Evolutionary conservation across 2,797 vertebrate genomes (phyloP), one percentile per base, ranked within the genome.

Genomic region (Ispidina lecontei): DNA sequence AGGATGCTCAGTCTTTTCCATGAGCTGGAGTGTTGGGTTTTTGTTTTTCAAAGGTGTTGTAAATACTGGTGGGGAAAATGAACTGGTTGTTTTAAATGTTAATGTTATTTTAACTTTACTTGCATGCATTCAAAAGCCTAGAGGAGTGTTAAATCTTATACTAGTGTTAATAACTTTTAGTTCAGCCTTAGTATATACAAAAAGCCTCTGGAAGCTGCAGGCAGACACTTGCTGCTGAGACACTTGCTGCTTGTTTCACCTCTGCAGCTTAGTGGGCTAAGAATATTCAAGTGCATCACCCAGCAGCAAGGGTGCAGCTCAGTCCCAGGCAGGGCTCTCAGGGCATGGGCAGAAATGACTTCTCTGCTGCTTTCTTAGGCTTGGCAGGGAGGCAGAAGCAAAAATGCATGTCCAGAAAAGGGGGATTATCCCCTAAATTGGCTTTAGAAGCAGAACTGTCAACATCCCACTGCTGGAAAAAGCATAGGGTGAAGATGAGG

Each of bases 1-100:
- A 91, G 63, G 77, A 85, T 90, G 77, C 74, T 71, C 31, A 80
- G 52, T 65, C 8, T 80, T 93, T 95, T 81, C 46, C 54, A 39
- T 47, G 58, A 76, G 39, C 63, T 90, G 54, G 39, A 88, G 37
- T 87, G 26, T 29, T 33, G 23, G 17, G 20, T 52, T 60, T 12
- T 26, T 20, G 89, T 67, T 78, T 76, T 52, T 43, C 37, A 70
- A 87, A 31, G 23, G 29, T 69, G 10, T 62, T 95, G n/a, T 93
- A 93, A 90, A 90, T 85, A 63, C 13, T 77, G 69, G 29, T 80
- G 52, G 67, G 55, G 12, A 17, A 55, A 54, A 72, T 9, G 0
- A 89, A 62, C n/a, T 84, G 9, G 51, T 60, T 78, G 41, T 76
- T 29, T 65, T 71, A 81, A 29, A 28, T 72, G 73, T 79, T 74